phyloP scores from a whole-genome alignment of 1,140 invertebrate species.

The Pseudoatta argentina region DNA sequence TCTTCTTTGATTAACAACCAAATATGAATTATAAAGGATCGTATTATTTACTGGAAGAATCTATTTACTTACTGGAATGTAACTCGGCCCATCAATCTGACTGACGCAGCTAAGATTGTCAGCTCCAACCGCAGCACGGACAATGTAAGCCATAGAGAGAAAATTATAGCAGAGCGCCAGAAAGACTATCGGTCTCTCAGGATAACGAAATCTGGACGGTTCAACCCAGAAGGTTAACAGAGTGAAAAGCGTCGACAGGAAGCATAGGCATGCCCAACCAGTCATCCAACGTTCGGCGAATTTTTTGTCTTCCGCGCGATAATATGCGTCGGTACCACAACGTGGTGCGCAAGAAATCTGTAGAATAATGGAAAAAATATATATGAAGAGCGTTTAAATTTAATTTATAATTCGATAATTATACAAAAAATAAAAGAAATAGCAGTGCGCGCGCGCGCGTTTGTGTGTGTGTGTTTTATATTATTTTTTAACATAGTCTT shows the following conservation, averaged over 20 bases:
- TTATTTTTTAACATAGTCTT: too few relatives aligned
- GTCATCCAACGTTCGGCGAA: slow-evolving; percentile 94
- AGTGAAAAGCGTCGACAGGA: slow-evolving; percentile 94
- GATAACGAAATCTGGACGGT: slow-evolving; percentile 93
- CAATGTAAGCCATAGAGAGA: slow-evolving; percentile 90
- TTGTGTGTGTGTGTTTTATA: too few relatives aligned
- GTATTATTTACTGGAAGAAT: neutral
- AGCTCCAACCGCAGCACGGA: slow-evolving; percentile 89
- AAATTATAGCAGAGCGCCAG: slow-evolving; percentile 94
- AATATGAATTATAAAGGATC: neutral
- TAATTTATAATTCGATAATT: too few relatives aligned
- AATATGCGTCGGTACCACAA: slow-evolving; percentile 91
- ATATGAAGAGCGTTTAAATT: neutral
- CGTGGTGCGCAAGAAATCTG: slow-evolving; percentile 87
- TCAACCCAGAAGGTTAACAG: slow-evolving; percentile 96
- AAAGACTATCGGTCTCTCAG: slow-evolving; percentile 95
- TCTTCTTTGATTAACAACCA: neutral
- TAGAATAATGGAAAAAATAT: slow-evolving; percentile 49
- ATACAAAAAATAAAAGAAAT: too few relatives aligned
- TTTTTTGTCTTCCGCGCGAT: slow-evolving; percentile 90
- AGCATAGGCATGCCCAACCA: slow-evolving; percentile 94
- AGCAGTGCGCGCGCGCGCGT: too few relatives aligned
- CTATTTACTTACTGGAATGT: slow-evolving; percentile 85
- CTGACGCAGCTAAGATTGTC: slow-evolving; percentile 88
- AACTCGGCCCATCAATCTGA: slow-evolving; percentile 86